These are phyloP conservation scores for Macroramphosus scolopax DNA, from an alignment of 2,797 vertebrate species.

Conservation along the genomic window DNA sequence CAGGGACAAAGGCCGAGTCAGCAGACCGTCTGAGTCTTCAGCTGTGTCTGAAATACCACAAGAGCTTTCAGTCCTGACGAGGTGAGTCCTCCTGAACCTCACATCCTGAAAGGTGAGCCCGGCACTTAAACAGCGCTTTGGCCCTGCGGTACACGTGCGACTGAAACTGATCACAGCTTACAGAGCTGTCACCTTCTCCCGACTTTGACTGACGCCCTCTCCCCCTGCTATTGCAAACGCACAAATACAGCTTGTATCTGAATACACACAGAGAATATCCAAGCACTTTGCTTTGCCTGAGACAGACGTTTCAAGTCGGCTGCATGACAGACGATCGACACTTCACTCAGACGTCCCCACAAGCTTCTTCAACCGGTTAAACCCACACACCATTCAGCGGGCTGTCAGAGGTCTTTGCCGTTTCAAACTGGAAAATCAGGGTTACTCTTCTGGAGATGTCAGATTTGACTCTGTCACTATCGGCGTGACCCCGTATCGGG, in stretches of 20 bases:
- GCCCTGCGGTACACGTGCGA: constrained; percentile 17
- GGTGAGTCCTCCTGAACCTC: constrained; percentile 10
- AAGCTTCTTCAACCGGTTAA: background rate
- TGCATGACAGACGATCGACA: constrained; percentile 7
- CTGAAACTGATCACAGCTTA: constrained; percentile 34
- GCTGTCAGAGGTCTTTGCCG: background rate
- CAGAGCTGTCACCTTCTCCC: constrained; percentile 31
- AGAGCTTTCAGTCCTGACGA: constrained; percentile 22
- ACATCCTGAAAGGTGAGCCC: constrained; percentile 43
- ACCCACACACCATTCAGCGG: background rate
- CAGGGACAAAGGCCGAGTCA: constrained; percentile 12
- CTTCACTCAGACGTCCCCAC: constrained; percentile 1
- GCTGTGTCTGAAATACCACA: constrained; percentile 33
- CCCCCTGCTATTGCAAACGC: constrained; percentile 6
- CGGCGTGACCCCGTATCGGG: too few species aligned
- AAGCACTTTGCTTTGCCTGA: too few species aligned
- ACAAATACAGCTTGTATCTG: background rate
- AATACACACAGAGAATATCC: too few species aligned
- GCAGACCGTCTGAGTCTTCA: constrained; percentile 23
- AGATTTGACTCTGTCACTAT: too few species aligned
- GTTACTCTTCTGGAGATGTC: background rate
- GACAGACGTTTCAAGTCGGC: too few species aligned
- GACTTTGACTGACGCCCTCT: constrained; percentile 23
- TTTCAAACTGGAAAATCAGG: too few species aligned
- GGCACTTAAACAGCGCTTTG: constrained; percentile 1